Percentiles rank a stretch among this genome's conserved stretches.
Conservation (phyloP, 1,140 invertebrate species). For the Anastrepha ludens region DNA sequence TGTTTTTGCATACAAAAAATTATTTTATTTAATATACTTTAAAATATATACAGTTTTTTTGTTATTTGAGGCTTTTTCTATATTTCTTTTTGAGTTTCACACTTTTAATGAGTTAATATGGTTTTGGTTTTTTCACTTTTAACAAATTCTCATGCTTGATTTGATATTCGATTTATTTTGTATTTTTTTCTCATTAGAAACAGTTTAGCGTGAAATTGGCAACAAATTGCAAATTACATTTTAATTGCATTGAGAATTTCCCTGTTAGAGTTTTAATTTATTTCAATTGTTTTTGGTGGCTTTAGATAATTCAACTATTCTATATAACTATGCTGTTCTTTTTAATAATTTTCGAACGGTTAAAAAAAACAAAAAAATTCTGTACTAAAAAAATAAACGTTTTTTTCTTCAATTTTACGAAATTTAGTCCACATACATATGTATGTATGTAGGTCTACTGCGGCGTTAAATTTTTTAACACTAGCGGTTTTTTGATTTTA, state of each 20-base stretch:
- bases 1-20: background rate
- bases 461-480: background rate
- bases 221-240: background rate
- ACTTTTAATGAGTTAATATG: conserved; percentile 19
- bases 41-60: background rate
- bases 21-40: background rate
- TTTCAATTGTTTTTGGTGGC: too few relatives aligned
- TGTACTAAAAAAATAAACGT: too few relatives aligned
- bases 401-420: too few relatives aligned
- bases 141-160: background rate
- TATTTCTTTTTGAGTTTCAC: background rate
- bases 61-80: background rate
- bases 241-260: conserved; percentile 16
- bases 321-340: too few relatives aligned
- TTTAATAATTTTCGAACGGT: too few relatives aligned
- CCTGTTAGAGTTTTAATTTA: too few relatives aligned
- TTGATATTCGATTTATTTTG: background rate
- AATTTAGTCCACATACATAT: too few relatives aligned
- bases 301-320: too few relatives aligned
- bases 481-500: background rate
- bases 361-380: too few relatives aligned
- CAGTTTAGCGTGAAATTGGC: background rate
- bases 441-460: too few relatives aligned
- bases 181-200: background rate
- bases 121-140: background rate